A percentile compares a stretch with the other conserved stretches of the same genome.
Evolutionary conservation across 2,888 invertebrate genomes (phyloP).

Genomic region (Acronicta psi): DNA sequence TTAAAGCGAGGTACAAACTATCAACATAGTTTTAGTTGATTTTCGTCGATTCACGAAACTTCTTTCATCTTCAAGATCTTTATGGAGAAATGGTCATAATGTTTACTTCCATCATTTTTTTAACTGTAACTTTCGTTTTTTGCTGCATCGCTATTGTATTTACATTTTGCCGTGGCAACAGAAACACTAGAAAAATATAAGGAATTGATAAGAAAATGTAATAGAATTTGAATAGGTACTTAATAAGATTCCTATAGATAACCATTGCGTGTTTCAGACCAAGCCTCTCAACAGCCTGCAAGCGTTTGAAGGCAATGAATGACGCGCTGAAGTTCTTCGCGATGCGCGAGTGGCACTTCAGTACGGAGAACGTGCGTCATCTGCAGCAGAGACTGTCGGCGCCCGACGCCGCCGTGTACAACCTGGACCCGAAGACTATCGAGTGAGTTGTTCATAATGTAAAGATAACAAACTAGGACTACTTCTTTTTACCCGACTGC

Average conservation of each 20-base stretch:
- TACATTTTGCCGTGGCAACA: too few species aligned
- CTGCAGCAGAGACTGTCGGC: conserved; percentile 27
- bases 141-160: too few species aligned
- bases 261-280: conserved; percentile 19
- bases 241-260: not conserved
- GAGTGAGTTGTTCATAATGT: conserved; percentile 37
- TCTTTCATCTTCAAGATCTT: too few species aligned
- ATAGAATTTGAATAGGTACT: too few species aligned
- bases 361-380: conserved; percentile 25
- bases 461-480: not conserved
- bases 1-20: conserved; percentile 31
- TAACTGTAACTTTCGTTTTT: too few species aligned
- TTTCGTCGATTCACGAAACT: too few species aligned
- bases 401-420: conserved; percentile 30
- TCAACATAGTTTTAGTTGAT: too few species aligned
- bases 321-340: conserved; percentile 90
- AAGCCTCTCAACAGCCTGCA: conserved; percentile 21
- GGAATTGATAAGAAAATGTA: too few species aligned
- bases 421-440: conserved; percentile 39
- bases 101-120: too few species aligned
- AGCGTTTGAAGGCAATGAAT: conserved; percentile 63
- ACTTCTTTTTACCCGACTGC: too few species aligned
- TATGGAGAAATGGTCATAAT: too few species aligned
- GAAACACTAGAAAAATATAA: too few species aligned
- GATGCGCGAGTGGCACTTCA: conserved; percentile 90